phyloP scores from a whole-genome alignment of 1,140 invertebrate species.

The Drosophila seguyi region DNA sequence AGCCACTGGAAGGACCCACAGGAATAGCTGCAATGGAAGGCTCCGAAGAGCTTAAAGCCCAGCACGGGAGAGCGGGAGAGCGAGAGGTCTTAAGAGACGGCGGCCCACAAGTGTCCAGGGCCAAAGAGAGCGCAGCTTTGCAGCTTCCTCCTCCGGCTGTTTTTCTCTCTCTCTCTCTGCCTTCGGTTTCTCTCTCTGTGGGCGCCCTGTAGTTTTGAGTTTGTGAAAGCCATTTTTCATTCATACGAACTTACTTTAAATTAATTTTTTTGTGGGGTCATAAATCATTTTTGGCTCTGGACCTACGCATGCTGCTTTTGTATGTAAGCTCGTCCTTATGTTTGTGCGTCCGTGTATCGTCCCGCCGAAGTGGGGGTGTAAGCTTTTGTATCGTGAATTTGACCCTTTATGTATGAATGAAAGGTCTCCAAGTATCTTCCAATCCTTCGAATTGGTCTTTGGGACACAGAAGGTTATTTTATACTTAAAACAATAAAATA shows the following conservation, averaged over 20 bases:
- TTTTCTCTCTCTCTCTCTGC: conserved; percentile 2
- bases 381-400: conserved; percentile 37
- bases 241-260: conserved; percentile 85
- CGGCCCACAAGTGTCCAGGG: conserved; percentile 64
- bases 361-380: conserved; percentile 12
- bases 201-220: conserved; percentile 75
- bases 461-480: conserved; percentile 28
- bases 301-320: conserved; percentile 57
- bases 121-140: conserved; percentile 39
- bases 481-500: too few species aligned
- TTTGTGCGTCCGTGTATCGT: conserved; percentile 7
- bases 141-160: conserved; percentile 25
- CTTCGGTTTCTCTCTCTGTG: conserved; percentile 12
- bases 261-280: conserved; percentile 83
- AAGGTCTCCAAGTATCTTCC: conserved; percentile 38
- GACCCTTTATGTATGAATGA: conserved; percentile 62
- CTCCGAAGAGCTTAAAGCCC: conserved; percentile 63
- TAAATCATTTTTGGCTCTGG: conserved; percentile 82
- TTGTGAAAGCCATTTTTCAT: conserved; percentile 84
- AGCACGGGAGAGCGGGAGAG: conserved; percentile 19
- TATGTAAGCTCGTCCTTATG: conserved; percentile 14
- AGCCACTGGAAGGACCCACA: conserved; percentile 74
- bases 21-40: conserved; percentile 77
- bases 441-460: conserved; percentile 53
- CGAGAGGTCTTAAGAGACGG: conserved; percentile 7